Evolutionary conservation across 2,797 vertebrate genomes (phyloP).

Genomic region (Otus scops): DNA sequence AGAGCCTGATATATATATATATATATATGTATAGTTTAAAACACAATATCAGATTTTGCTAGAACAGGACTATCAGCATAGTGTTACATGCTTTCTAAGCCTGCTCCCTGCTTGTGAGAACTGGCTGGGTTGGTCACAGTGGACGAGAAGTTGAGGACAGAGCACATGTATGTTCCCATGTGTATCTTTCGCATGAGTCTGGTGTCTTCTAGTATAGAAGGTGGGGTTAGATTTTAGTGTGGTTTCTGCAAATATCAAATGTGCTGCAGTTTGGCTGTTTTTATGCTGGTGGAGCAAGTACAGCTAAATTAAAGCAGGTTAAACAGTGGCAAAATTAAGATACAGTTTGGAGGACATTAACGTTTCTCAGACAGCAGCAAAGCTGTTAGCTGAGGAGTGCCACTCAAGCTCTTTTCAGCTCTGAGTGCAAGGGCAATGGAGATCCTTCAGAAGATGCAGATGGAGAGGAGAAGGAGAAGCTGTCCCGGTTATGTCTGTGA

Average conservation of each 20-base stretch:
- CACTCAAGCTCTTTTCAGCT: background rate
- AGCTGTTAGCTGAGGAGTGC: background rate
- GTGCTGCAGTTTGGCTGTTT: background rate
- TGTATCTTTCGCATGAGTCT: background rate
- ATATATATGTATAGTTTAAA: background rate
- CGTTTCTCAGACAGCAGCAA: background rate
- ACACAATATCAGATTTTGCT: background rate
- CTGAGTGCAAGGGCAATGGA: background rate
- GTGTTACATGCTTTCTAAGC: background rate
- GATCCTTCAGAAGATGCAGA: background rate
- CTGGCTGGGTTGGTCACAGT: background rate
- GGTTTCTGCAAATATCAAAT: background rate
- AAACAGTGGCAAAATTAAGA: background rate
- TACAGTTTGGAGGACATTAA: background rate
- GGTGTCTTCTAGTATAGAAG: background rate
- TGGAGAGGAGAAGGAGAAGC: background rate
- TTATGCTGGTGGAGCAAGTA: background rate
- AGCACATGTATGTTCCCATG: rapidly evolving
- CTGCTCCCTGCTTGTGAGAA: rapidly evolving
- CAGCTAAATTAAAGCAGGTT: background rate
- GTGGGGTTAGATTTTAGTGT: background rate
- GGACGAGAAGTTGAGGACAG: background rate
- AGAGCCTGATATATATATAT: background rate
- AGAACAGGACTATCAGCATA: background rate
- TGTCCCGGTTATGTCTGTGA: background rate